Evolutionary conservation across 2,797 vertebrate species (phyloP).

Genomic region (Schizothorax lantsangensis): DNA sequence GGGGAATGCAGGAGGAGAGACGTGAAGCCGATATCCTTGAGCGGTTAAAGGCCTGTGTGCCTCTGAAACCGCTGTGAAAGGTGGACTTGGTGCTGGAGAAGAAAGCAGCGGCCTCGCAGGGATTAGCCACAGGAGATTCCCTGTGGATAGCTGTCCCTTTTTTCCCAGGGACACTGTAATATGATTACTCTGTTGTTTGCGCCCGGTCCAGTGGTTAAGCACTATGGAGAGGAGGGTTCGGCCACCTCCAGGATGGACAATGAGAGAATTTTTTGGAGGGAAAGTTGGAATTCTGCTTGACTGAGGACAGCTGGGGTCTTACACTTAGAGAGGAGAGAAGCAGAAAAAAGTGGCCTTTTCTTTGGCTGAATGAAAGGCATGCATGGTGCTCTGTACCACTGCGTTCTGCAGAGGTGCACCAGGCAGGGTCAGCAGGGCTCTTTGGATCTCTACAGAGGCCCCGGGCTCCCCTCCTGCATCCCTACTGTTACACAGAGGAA

Average conservation of each 20-base stretch:
- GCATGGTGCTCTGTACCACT: constrained; percentile 61
- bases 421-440: constrained; percentile 53
- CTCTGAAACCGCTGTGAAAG: constrained; percentile 59
- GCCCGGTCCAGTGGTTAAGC: constrained; percentile 79
- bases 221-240: constrained; percentile 75
- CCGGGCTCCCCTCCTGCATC: constrained; percentile 48
- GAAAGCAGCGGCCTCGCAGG: constrained; percentile 63
- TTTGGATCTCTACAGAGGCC: constrained; percentile 53
- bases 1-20: constrained; percentile 35
- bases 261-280: constrained; percentile 60
- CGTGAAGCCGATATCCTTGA: constrained; percentile 61
- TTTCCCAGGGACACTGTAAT: constrained; percentile 82
- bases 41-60: constrained; percentile 61
- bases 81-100: constrained; percentile 56
- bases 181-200: constrained; percentile 84
- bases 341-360: constrained; percentile 64
- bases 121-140: constrained; percentile 78
- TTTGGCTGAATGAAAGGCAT: constrained; percentile 70
- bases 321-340: constrained; percentile 56
- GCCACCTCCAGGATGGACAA: constrained; percentile 70
- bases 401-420: constrained; percentile 61
- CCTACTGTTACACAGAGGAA: constrained; percentile 54
- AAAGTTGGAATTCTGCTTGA: constrained; percentile 66
- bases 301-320: constrained; percentile 69
- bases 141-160: constrained; percentile 71